Base-by-base conservation (phyloP, 1,140 invertebrate genomes). In the Sycophila sp. region DNA sequence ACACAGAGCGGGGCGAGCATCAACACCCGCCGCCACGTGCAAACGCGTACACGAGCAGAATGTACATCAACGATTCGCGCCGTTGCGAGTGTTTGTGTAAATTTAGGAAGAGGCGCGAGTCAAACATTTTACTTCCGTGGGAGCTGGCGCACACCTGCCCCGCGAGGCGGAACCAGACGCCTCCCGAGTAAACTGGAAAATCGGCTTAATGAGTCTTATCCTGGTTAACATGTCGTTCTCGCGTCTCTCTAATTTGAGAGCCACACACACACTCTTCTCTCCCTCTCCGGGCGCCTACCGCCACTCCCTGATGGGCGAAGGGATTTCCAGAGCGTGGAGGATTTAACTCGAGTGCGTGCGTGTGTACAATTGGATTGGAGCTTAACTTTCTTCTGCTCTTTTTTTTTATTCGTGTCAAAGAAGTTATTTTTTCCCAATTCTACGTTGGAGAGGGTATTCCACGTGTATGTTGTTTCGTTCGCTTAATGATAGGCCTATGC, bases 161-260 rank as follows among this genome's bases (percentile, higher is more conserved):
- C 42, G 2, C 0, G 11, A 40, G 38, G n/a, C 11, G n/a, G 38
- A 40, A 10, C 15, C 4, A 40, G 10, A 40, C 34, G 30, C 36
- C 34, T 1, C 2, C 1, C 3, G 15, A n/a, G 38, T 17, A 58
- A 67, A 45, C 28, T 4, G 13, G 28, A 17, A 51, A 68, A 60
- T 59, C 30, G 42, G 56, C 32, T 59, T 68, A 68, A 68, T 49
- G 40, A 47, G 38, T 26, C 42, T 68, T 59, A 32, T 68, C 34
- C 47, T 32, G 13, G 36, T 40, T 40, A 42, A 53, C 51, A 38
- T 17, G 19, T 49, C 15, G 47, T 45, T 13, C 4, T 38, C 17
- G 19, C 3, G 1, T 55, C 36, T n/a, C 28, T 67, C 40, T 67
- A 47, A 58, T 67, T 67, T 24, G 19, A 58, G 10, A 49, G 26